These are phyloP conservation scores for Gibbula magus DNA, from an alignment of 2,888 invertebrate genomes.

Conservation along the genomic window DNA sequence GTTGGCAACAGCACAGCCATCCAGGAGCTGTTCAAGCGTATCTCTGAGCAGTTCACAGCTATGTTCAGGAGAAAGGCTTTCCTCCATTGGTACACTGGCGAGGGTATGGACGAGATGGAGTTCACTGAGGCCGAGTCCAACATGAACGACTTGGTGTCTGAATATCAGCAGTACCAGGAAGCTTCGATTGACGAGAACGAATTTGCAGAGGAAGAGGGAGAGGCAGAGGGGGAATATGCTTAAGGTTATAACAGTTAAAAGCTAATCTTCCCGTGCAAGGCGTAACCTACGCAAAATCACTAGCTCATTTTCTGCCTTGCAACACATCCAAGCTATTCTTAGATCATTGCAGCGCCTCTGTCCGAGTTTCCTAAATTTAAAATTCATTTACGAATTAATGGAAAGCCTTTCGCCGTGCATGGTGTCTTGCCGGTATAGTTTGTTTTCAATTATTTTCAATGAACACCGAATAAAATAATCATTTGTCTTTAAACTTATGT, in stretches of 20 bases:
- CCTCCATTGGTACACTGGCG: conserved; percentile 97
- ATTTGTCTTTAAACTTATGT: too few relatives aligned
- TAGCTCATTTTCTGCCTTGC: too few relatives aligned
- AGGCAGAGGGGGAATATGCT: neutral
- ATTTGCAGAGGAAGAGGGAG: neutral
- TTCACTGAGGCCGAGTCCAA: conserved; percentile 97
- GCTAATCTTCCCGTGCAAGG: too few relatives aligned
- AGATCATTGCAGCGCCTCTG: too few relatives aligned
- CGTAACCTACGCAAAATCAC: too few relatives aligned
- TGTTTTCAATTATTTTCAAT: too few relatives aligned
- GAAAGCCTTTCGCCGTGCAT: too few relatives aligned
- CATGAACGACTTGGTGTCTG: conserved; percentile 82
- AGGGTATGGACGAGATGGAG: conserved; percentile 98
- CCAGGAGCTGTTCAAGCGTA: conserved; percentile 71
- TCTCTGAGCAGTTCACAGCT: conserved; percentile 80
- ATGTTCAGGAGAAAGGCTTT: conserved; percentile 98
- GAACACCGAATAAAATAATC: too few relatives aligned
- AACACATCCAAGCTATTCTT: too few relatives aligned
- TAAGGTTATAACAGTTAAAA: neutral
- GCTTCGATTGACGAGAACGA: conserved; percentile 57
- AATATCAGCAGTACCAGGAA: conserved; percentile 70
- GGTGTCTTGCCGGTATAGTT: too few relatives aligned
- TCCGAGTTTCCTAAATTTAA: too few relatives aligned
- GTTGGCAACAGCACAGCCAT: conserved; percentile 72
- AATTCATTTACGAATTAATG: too few relatives aligned